phyloP scores from a whole-genome alignment of 2,113 vertebrate genomes.

The Passer domesticus region DNA sequence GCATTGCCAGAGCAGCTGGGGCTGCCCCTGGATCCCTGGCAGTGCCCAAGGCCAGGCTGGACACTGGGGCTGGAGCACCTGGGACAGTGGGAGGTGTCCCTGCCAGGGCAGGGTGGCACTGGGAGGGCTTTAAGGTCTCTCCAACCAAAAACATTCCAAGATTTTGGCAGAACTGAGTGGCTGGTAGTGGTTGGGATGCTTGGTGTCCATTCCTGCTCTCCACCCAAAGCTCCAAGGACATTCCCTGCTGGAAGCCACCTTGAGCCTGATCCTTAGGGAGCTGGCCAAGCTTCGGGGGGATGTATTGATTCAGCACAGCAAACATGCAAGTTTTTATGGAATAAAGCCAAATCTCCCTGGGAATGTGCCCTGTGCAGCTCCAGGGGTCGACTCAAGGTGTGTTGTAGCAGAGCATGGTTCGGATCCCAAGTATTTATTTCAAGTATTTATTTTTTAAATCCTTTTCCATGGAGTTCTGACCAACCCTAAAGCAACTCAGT shows the following conservation, averaged over 20 bases:
- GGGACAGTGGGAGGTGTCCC: not conserved
- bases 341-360: not conserved
- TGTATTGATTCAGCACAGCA: not conserved
- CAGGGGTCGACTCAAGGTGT: fast-evolving
- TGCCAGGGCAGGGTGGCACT: not conserved
- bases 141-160: fast-evolving
- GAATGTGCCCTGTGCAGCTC: not conserved
- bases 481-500: not conserved
- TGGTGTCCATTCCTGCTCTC: fast-evolving
- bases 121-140: fast-evolving
- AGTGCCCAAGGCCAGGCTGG: not conserved
- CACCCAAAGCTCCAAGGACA: not conserved
- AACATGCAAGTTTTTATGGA: fast-evolving
- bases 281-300: fast-evolving
- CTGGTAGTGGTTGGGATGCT: not conserved
- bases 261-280: fast-evolving
- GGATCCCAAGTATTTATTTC: not conserved
- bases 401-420: fast-evolving
- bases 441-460: not conserved
- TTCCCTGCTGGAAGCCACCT: not conserved
- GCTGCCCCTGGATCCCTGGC: not conserved
- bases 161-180: not conserved
- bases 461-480: not conserved
- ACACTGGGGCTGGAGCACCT: not conserved
- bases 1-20: not conserved